Evolutionary conservation across 2,797 vertebrate species (phyloP).

Genomic region (Tapirus indicus): DNA sequence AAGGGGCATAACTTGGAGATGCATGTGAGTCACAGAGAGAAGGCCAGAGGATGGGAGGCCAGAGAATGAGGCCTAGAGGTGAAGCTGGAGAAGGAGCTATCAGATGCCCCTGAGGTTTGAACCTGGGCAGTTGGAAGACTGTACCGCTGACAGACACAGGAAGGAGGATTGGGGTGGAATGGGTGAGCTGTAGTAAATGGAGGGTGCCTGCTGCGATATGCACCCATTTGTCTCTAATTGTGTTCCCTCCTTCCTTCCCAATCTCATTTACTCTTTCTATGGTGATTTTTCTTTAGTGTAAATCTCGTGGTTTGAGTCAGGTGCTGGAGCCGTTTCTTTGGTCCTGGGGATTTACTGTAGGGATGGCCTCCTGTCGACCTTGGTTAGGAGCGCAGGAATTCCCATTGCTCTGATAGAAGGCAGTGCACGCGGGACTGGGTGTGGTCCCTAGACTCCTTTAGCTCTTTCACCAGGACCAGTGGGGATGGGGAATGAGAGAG

Average conservation of each 20-base stretch:
- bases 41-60: not conserved
- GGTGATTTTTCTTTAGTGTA: not conserved
- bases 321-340: not conserved
- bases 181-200: not conserved
- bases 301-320: not conserved
- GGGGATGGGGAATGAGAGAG: not conserved
- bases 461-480: not conserved
- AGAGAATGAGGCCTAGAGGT: not conserved
- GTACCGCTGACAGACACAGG: not conserved
- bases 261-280: not conserved
- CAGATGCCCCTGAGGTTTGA: not conserved
- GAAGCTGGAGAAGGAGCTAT: not conserved
- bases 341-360: not conserved
- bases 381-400: not conserved
- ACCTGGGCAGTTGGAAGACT: not conserved
- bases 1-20: not conserved
- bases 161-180: no score
- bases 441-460: not conserved
- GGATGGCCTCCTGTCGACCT: not conserved
- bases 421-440: not conserved
- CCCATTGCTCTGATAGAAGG: not conserved
- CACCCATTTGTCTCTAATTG: not conserved
- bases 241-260: not conserved
- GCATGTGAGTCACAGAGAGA: not conserved
- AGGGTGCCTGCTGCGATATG: not conserved